A percentile compares a stretch with the other conserved stretches of the same genome.
Conservation (phyloP, 2,888 invertebrate species). For the Dryomyza anilis region DNA sequence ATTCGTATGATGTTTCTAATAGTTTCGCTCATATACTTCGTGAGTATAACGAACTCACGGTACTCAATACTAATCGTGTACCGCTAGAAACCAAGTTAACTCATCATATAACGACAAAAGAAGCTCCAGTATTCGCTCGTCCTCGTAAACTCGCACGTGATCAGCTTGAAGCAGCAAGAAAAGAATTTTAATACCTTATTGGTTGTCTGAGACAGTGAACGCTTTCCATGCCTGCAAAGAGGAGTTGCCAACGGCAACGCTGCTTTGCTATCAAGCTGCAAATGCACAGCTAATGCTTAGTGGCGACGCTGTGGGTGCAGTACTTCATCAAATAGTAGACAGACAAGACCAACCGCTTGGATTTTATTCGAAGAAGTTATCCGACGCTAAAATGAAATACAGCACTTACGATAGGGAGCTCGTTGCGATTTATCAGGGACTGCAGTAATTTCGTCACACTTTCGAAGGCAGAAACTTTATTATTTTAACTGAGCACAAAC, state of each 20-base stretch:
- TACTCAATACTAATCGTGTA: too few relatives aligned
- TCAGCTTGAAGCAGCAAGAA: not conserved
- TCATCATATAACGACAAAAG: not conserved
- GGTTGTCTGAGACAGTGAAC: not conserved
- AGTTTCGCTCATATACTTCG: not conserved
- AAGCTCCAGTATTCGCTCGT: not conserved
- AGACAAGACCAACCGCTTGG: too few relatives aligned
- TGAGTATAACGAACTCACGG: not conserved
- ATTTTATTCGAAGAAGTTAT: too few relatives aligned
- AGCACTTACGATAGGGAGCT: too few relatives aligned
- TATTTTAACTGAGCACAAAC: not conserved
- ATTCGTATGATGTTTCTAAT: not conserved
- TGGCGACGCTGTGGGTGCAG: not conserved
- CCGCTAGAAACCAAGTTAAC: not conserved
- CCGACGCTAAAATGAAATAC: not conserved
- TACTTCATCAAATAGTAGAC: not conserved
- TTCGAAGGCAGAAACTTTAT: not conserved
- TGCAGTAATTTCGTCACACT: not conserved
- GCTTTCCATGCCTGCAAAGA: not conserved
- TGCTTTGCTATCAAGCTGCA: not conserved
- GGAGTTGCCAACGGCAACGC: not conserved
- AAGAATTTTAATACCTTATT: not conserved
- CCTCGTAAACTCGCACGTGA: not conserved
- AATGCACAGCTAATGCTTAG: not conserved
- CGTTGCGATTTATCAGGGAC: not conserved